Base-by-base conservation (phyloP, 2,113 vertebrate genomes). In the Chlamydotis undulata region DNA sequence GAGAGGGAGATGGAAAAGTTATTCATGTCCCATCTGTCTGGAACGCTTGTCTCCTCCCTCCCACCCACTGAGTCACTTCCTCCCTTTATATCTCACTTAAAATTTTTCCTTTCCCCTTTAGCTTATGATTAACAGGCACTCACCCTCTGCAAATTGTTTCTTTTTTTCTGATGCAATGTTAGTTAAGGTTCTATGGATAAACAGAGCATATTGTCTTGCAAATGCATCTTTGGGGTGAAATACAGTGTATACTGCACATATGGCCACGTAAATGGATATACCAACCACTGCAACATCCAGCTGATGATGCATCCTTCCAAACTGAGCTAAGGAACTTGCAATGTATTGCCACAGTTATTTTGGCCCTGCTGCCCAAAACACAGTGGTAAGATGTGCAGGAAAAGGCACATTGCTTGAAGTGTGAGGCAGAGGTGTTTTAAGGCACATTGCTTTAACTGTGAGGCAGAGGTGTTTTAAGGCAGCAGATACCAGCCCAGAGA, bases 11-110 rank as follows among this genome's bases (percentile, higher is more conserved):
- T 64, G 80, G 96, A 96, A 97, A 97, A 97, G 95, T 97, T 97
- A 97, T 96, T 97, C 96, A 96, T 92, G 92, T 96, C 95, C 93
- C 94, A 96, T 97, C 96, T 96, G 95, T 97, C 96, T 97, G 96
- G 94, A 97, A 97, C 37, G 89, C 71, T 93, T 95, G 95, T 96
- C 92, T 89, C 92, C 74, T 93, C 92, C 94, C 93, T 95, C 95
- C 90, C 92, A 96, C 90, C 83, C 80, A 96, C 88, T 97, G 96
- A 97, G 96, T 97, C 96, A 97, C 95, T 94, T 96, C 96, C 96
- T 90, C 90, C 77, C 70, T 96, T 96, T 96, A 96, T 96, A 96
- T 96, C 90, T 97, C 93, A 70, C 94, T 97, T 97, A 93, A 96
- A 93, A 49, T 96, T 95, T 96, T 97, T 97, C 78, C 74, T 97